Conservation (phyloP, 2,113 vertebrate species). For the Tursiops truncatus region DNA sequence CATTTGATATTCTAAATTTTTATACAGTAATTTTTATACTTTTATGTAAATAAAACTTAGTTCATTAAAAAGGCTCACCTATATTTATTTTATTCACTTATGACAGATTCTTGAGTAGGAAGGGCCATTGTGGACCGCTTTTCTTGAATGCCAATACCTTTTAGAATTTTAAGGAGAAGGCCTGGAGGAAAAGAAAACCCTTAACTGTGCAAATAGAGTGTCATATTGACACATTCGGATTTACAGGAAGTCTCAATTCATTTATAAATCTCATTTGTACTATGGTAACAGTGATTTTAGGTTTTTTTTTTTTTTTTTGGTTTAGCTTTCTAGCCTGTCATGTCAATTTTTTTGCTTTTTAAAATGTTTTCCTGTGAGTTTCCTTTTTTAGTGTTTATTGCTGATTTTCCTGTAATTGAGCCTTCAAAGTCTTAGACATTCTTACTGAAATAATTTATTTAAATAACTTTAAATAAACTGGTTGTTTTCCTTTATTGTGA, state of each 20-base stretch:
- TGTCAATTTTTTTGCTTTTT: neutral
- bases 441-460: neutral
- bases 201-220: neutral
- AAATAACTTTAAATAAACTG: neutral
- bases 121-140: neutral
- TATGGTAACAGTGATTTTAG: neutral
- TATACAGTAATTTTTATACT: neutral
- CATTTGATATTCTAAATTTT: slow-evolving; percentile 15
- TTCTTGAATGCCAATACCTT: neutral
- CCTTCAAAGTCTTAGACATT: neutral
- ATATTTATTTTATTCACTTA: neutral
- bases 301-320: neutral
- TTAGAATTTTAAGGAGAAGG: neutral
- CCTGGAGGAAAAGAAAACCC: neutral
- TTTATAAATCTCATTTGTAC: neutral
- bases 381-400: neutral
- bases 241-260: neutral
- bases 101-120: neutral
- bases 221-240: neutral
- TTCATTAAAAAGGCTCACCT: neutral
- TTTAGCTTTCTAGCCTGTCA: neutral
- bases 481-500: neutral
- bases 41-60: neutral
- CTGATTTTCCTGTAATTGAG: neutral
- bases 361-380: neutral